Evolutionary conservation across 2,888 invertebrate species (phyloP), one percentile per base, ranked within the genome.

Genomic region (Ceratothoa steindachneri): DNA sequence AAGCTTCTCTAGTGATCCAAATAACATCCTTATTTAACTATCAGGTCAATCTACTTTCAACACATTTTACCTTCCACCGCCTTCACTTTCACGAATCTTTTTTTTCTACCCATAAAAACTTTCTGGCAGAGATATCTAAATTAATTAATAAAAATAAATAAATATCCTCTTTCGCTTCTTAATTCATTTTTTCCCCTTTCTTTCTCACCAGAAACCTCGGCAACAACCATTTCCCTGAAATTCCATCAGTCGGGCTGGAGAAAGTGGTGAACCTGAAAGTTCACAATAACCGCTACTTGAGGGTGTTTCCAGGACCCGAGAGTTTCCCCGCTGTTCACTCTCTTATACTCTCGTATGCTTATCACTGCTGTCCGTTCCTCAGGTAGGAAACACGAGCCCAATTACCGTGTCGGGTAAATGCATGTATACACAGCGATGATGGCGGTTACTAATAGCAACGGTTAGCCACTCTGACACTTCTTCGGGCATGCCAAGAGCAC

Each of bases 291-390:
- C 93, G 93, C 0, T 88, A 90, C 81, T 87, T 97, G 80, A 87
- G 90, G 55, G 92, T 93, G 82, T 96, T 97, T 85, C 96, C 95
- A 30, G 88, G 91, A 0, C 93, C 95, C 0, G 91, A 92, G 80
- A 88, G 89, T 71, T 94, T 97, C 85, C 96, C 95, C 0, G 87
- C 91, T 41, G 92, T 96, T 80, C 90, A 92, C 86, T 91, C 90
- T 12, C 87, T 96, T 82, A 90, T 93, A 53, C 86, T 97, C 52
- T 93, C 95, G 0, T 97, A 96, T 85, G 96, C 97, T 81, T 97
- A 97, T 86, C 97, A 97, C 84, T 97, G 97, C 86, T 97, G 97
- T 85, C 91, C 93, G 80, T 95, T 93, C 85, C 84, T 93, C 15
- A 28, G 30, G 71, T 71, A 30, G 19, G 55, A 7, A 41, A n/a